Evolutionary conservation across 2,113 vertebrate genomes (phyloP).

Genomic region (Varanus salvator): DNA sequence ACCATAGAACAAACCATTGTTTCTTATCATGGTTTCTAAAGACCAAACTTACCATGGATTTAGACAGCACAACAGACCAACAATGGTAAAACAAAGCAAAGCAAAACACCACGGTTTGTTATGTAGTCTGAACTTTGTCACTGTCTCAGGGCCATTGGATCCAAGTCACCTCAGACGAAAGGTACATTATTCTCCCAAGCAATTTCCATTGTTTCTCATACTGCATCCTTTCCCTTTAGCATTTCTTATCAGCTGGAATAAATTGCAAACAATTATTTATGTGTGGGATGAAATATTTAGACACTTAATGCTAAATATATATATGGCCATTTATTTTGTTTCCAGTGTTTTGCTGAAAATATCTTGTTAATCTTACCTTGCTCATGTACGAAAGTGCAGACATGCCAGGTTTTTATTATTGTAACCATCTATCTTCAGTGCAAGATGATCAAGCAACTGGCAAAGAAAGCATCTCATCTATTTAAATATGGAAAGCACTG

Average conservation of each 20-base stretch:
- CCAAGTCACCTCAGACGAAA: background rate
- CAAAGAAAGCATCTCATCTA: conserved; percentile 31
- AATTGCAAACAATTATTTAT: conserved; percentile 36
- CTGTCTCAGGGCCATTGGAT: too few relatives aligned
- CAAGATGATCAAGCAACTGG: conserved; percentile 10
- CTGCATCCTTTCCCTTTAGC: background rate
- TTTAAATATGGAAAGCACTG: background rate
- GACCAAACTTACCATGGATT: too few relatives aligned
- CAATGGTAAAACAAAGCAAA: too few relatives aligned
- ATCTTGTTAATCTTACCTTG: conserved; percentile 55
- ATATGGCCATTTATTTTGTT: conserved; percentile 57
- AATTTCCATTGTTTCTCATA: background rate
- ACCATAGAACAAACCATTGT: too few relatives aligned
- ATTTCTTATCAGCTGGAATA: conserved; percentile 26
- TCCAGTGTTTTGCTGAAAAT: conserved; percentile 51
- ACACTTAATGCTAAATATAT: conserved; percentile 54
- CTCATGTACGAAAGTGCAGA: conserved; percentile 50
- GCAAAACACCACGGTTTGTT: too few relatives aligned
- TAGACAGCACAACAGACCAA: too few relatives aligned
- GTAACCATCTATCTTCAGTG: conserved; percentile 39
- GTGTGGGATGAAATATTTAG: conserved; percentile 62
- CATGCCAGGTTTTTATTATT: conserved; percentile 40
- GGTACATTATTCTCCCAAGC: background rate
- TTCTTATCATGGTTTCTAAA: too few relatives aligned
- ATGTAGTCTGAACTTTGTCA: too few relatives aligned